These are phyloP conservation scores for zebrafish (Danio rerio) DNA, from an alignment of 2,113 vertebrate genomes.

Conservation along the genomic window DNA sequence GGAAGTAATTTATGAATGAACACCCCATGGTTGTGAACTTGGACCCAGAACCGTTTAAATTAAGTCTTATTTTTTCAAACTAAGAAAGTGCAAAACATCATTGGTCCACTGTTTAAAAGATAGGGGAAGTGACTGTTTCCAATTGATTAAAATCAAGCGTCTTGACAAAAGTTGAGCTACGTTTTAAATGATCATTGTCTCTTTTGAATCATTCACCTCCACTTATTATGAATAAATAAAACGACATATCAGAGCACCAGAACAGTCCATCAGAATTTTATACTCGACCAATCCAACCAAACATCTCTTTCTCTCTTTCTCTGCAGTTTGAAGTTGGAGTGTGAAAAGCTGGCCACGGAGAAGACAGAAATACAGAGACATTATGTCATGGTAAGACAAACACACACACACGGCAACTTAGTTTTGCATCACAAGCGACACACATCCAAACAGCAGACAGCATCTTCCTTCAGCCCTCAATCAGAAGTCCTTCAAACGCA, in stretches of 20 bases:
- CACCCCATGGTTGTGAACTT: too few relatives aligned
- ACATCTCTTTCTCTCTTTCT: slow-evolving; percentile 33
- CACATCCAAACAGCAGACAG: slow-evolving; percentile 52
- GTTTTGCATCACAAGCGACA: slow-evolving; percentile 36
- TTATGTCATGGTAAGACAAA: slow-evolving; percentile 90
- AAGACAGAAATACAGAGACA: slow-evolving; percentile 95
- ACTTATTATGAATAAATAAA: neutral
- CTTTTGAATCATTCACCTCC: slow-evolving; percentile 4
- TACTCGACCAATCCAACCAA: neutral
- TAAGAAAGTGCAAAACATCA: too few relatives aligned
- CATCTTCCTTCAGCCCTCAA: slow-evolving; percentile 27
- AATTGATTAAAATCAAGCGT: too few relatives aligned
- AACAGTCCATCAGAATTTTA: slow-evolving; percentile 30
- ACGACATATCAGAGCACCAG: neutral
- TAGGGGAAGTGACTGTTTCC: too few relatives aligned
- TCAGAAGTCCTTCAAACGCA: slow-evolving; percentile 29
- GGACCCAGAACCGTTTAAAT: too few relatives aligned
- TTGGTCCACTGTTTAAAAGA: too few relatives aligned
- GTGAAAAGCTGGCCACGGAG: slow-evolving; percentile 92
- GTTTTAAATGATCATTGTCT: neutral
- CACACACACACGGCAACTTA: slow-evolving; percentile 21
- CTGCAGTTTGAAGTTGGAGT: slow-evolving; percentile 90
- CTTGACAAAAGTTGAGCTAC: too few relatives aligned
- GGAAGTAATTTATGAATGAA: too few relatives aligned
- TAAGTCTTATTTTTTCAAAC: too few relatives aligned